Evolutionary conservation across 2,888 invertebrate genomes (phyloP).

Genomic region (Agapostemon virescens): DNA sequence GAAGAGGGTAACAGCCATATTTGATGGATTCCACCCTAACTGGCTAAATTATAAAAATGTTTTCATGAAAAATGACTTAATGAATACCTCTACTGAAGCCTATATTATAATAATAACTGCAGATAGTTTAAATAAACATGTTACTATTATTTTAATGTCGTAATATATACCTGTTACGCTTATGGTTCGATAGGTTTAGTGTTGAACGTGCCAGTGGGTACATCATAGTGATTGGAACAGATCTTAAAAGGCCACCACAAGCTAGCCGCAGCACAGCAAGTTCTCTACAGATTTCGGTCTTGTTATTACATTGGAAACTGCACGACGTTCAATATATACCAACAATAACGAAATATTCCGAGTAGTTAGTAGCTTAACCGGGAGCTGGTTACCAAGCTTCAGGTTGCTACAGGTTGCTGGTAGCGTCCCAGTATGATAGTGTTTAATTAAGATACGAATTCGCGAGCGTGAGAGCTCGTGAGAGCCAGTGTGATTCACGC

Average conservation of each 20-base stretch:
- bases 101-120: no score
- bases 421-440: slow-evolving; percentile 19
- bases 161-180: no score
- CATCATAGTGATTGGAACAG: not conserved
- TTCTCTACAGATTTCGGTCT: not conserved
- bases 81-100: no score
- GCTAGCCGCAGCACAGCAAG: not conserved
- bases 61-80: no score
- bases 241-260: not conserved
- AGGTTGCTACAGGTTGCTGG: slow-evolving; percentile 27
- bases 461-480: not conserved
- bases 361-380: slow-evolving; percentile 11
- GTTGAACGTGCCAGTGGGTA: no score
- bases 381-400: not conserved
- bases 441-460: slow-evolving; percentile 31
- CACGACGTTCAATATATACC: not conserved
- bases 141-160: no score
- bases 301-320: slow-evolving; percentile 22
- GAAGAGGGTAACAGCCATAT: no score
- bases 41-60: no score
- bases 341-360: slow-evolving; percentile 15
- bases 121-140: no score
- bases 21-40: no score
- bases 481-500: slow-evolving; percentile 13
- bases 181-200: no score